These are phyloP conservation scores for Micromesistius poutassou DNA, from an alignment of 2,797 vertebrate genomes.

Conservation along the genomic window DNA sequence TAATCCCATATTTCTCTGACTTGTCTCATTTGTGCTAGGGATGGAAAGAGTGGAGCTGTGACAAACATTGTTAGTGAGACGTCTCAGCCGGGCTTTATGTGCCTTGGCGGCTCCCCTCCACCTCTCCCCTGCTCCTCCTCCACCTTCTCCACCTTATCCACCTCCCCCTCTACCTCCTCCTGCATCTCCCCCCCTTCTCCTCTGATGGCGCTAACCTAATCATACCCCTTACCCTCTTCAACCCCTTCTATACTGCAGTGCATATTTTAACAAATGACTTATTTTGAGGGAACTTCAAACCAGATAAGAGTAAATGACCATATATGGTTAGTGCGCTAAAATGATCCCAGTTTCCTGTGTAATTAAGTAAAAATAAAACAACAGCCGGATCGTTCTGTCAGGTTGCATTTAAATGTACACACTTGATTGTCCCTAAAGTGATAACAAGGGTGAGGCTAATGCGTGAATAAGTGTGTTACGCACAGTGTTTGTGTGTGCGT, in stretches of 20 bases:
- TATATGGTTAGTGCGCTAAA: background rate
- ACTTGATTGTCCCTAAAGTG: conserved; percentile 13
- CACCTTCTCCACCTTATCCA: background rate
- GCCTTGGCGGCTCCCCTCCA: conserved; percentile 42
- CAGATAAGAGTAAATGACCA: background rate
- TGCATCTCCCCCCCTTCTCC: background rate
- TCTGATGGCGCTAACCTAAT: background rate
- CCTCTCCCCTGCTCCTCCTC: background rate
- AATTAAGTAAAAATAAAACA: background rate
- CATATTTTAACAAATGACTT: background rate
- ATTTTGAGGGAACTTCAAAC: background rate
- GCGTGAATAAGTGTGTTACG: conserved; percentile 34
- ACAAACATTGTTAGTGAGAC: conserved; percentile 75
- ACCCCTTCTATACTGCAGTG: conserved; percentile 18
- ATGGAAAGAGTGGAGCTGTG: conserved; percentile 71
- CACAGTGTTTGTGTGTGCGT: conserved; percentile 17
- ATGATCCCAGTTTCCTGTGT: background rate
- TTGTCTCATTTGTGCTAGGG: conserved; percentile 71
- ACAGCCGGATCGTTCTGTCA: background rate
- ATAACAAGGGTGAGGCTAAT: background rate
- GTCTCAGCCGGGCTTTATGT: conserved; percentile 58
- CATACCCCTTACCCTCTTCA: conserved; percentile 46
- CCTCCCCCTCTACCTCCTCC: background rate
- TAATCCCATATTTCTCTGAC: conserved; percentile 79
- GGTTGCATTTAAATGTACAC: background rate